Percentiles rank a stretch among this genome's conserved stretches.
These are phyloP conservation scores for Cantharis rustica DNA, from an alignment of 2,888 invertebrate species.

Conservation along the genomic window DNA sequence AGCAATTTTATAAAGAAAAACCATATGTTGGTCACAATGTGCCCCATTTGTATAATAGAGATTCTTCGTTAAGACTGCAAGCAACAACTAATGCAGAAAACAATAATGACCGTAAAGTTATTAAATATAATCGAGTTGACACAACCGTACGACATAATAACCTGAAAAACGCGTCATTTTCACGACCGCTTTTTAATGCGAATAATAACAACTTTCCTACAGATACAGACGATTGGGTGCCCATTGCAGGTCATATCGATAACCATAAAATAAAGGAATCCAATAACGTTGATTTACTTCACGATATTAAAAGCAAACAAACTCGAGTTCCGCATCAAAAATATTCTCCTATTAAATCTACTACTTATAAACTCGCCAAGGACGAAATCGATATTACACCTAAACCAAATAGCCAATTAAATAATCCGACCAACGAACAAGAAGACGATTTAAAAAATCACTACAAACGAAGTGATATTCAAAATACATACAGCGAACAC, in stretches of 20 bases:
- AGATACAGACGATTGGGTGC: constrained; percentile 5
- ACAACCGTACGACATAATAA: constrained; percentile 7
- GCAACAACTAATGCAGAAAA: not conserved
- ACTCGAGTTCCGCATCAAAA: not conserved
- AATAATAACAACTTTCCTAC: not conserved
- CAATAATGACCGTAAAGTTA: constrained; percentile 1
- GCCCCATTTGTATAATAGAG: not conserved
- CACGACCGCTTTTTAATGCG: not conserved
- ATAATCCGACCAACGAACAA: constrained; percentile 1
- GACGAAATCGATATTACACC: constrained; percentile 12
- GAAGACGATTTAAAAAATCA: not conserved
- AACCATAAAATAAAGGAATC: not conserved
- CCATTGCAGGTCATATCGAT: not conserved
- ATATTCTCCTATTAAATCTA: constrained; percentile 5
- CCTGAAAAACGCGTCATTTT: constrained; percentile 4
- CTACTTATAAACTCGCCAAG: constrained; percentile 37
- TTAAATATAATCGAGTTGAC: not conserved
- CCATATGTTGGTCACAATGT: constrained; percentile 2
- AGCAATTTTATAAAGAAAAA: not conserved
- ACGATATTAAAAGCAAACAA: constrained; percentile 19
- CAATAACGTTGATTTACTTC: constrained; percentile 1
- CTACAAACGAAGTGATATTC: not conserved
- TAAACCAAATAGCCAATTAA: constrained; percentile 23
- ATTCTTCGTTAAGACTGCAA: not conserved
- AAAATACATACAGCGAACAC: constrained; percentile 34